A percentile compares a stretch with the other conserved stretches of the same genome.
phyloP scores from a whole-genome alignment of 2,888 invertebrate genomes.

The Pycnomerus fuliginosus region DNA sequence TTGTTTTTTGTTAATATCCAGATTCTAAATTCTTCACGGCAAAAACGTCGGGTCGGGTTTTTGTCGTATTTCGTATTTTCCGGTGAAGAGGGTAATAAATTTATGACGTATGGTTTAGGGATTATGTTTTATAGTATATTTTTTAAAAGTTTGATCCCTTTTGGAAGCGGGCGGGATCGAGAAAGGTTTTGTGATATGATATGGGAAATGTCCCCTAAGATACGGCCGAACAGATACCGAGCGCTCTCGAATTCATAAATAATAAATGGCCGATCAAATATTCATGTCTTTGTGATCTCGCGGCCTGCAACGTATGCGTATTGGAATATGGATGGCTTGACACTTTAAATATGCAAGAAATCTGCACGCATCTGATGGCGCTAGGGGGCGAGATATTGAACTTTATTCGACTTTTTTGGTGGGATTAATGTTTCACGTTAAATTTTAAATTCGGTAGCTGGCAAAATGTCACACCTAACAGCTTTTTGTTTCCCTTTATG shows the following conservation, averaged over 20 bases:
- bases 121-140: constrained; percentile 40
- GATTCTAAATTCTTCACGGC: too few species aligned
- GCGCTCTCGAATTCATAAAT: constrained; percentile 32
- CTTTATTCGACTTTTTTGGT: not conserved
- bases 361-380: too few species aligned
- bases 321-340: constrained; percentile 19
- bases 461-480: not conserved
- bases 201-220: constrained; percentile 40
- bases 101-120: constrained; percentile 34
- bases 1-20: too few species aligned
- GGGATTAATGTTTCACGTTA: not conserved
- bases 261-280: constrained; percentile 38
- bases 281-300: constrained; percentile 37
- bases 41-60: too few species aligned
- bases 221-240: constrained; percentile 34
- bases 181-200: constrained; percentile 36
- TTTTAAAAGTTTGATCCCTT: constrained; percentile 37
- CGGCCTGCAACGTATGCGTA: constrained; percentile 16
- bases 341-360: constrained; percentile 13
- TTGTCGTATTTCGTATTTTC: too few species aligned
- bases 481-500: too few species aligned
- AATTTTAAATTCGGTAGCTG: not conserved
- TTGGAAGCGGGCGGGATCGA: constrained; percentile 23
- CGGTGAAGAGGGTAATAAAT: too few species aligned
- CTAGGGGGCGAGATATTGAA: not conserved